These are phyloP conservation scores for Podarcis lilfordi DNA, from an alignment of 2,797 vertebrate species.

Conservation along the genomic window DNA sequence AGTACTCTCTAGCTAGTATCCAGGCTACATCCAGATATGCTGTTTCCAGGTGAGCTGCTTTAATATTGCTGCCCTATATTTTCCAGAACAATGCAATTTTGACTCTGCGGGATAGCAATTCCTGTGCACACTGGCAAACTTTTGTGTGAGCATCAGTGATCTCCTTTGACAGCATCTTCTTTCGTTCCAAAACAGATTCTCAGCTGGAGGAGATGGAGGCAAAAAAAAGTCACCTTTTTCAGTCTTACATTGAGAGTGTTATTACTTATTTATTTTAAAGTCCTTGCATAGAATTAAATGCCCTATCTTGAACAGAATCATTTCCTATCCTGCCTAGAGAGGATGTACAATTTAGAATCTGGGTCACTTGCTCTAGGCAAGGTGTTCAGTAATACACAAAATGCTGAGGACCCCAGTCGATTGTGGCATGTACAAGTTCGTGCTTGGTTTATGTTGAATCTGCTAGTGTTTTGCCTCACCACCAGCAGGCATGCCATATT, in stretches of 20 bases:
- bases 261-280: background rate
- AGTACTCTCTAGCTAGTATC: background rate
- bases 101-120: slow-evolving; percentile 17
- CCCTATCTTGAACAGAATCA: background rate
- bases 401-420: background rate
- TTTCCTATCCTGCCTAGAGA: background rate
- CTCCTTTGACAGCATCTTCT: slow-evolving; percentile 19
- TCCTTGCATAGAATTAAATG: background rate
- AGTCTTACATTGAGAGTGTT: too few relatives aligned
- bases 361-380: slow-evolving; percentile 20
- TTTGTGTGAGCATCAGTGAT: slow-evolving; percentile 25
- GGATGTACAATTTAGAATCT: slow-evolving; percentile 5
- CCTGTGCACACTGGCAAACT: background rate
- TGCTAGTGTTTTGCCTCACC: background rate
- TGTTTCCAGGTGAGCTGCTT: slow-evolving; percentile 22
- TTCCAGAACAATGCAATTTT: slow-evolving; percentile 25
- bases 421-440: background rate
- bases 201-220: slow-evolving; percentile 8
- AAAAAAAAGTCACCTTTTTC: slow-evolving; percentile 13
- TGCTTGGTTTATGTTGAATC: background rate
- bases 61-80: slow-evolving; percentile 35
- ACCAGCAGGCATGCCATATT: background rate
- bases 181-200: background rate
- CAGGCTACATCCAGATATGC: background rate
- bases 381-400: slow-evolving; percentile 1